phyloP scores from a whole-genome alignment of 2,888 invertebrate species.

The Catocala fraxini region DNA sequence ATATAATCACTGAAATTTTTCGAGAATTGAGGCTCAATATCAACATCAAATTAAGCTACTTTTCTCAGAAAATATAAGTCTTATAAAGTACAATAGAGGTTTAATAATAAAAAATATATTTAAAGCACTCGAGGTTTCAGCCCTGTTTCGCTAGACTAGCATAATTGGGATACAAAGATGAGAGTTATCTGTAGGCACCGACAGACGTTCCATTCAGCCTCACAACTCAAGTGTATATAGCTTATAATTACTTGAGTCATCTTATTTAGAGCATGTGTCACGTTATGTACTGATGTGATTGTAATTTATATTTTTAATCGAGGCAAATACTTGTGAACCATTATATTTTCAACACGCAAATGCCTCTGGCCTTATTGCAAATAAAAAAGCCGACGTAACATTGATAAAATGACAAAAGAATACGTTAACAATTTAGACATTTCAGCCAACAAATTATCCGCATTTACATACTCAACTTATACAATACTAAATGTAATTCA shows the following conservation, averaged over 20 bases:
- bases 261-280: slow-evolving; percentile 14
- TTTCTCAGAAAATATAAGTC: background rate
- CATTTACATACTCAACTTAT: slow-evolving; percentile 43
- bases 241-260: slow-evolving; percentile 37
- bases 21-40: too few relatives aligned
- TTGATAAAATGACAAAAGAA: slow-evolving; percentile 15
- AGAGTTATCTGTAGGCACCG: slow-evolving; percentile 50
- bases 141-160: slow-evolving; percentile 37
- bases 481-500: slow-evolving; percentile 47
- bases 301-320: too few relatives aligned
- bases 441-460: slow-evolving; percentile 30
- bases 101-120: background rate
- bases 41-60: background rate
- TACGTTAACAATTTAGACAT: slow-evolving; percentile 35
- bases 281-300: too few relatives aligned
- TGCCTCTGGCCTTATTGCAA: too few relatives aligned
- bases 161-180: slow-evolving; percentile 56
- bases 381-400: too few relatives aligned
- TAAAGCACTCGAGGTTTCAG: slow-evolving; percentile 18
- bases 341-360: too few relatives aligned
- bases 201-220: slow-evolving; percentile 44
- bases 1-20: too few relatives aligned
- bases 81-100: background rate
- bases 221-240: slow-evolving; percentile 36
- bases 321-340: too few relatives aligned